Evolutionary conservation across 1,140 invertebrate genomes (phyloP), one percentile per base, ranked within the genome.

Genomic region (Thaumetopoea pityocampa): DNA sequence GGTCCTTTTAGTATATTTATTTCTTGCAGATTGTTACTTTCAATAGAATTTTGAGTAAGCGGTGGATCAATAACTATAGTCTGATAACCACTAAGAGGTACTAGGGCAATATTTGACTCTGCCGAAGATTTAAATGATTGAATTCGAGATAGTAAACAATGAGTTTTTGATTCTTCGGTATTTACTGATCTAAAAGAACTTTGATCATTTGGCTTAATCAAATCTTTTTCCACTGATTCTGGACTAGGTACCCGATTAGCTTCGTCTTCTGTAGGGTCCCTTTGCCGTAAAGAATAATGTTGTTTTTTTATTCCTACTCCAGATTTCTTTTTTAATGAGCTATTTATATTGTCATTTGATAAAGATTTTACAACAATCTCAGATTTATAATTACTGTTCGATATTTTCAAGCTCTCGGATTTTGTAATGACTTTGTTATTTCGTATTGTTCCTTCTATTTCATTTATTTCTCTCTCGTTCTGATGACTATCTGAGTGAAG

Each of bases 81-180:
- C 69, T 85, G 85, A 56, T 85, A 83, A 32, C 85, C 85, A 59
- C 85, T 85, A 40, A 86, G 48, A 37, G 85, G 85, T 22, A 86
- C 62, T 26, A 86, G 77, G 19, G 82, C 66, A 33, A 85, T 77
- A 48, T 77, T 81, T 22, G 80, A 73, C 35, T 80, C 67, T 6
- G 69, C 62, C n/a, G 68, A 72, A 37, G 76, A 74, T 50, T 84
- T 84, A 32, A 84, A 84, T 16, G 80, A 84, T 54, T 84, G 76
- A 8, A 82, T 78, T 47, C 78, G 52, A 8, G 80, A 80, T 40
- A 84, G 27, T 19, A 84, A 47, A 6, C 67, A 67, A 33, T 78
- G 58, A 35, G 62, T 67, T 54, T 58, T 76, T 27, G 56, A 50
- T 61, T 67, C 63, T 36, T 82, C 67, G 10, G 51, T 46, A 40